Base-by-base conservation (phyloP, 1,140 invertebrate genomes). In the Trypoxylus dichotomus region DNA sequence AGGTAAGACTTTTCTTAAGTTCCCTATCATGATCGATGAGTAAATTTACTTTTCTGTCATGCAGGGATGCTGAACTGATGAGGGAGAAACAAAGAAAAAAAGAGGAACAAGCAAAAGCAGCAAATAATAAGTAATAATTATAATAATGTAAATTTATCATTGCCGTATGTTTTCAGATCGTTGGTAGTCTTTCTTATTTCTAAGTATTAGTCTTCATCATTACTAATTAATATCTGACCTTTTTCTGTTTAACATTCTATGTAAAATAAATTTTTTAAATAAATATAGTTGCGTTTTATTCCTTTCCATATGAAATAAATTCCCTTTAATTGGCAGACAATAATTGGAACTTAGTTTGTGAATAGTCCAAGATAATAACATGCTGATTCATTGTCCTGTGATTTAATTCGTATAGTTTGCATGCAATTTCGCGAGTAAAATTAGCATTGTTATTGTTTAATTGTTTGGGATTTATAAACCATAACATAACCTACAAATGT, bases 1-100 rank as follows among this genome's bases (percentile, higher is more conserved):
- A 91, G 94, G 93, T 94, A 87, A 25, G 77, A 78, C 29, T 71
- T 72, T 58, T 74, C 37, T 43, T 43, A 47, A 76, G 25, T 27
- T 25, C 42, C n/a, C 2, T 47, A 19, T 72, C 13, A 24, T 77
- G 41, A 72, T n/a, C 15, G n/a, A 68, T 79, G 11, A 71, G 5
- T 19, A 75, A 77, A 71, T 60, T 75, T 24, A 24, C 24, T 63
- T 63, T 63, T 68, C 24, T 21, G 19, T 25, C 24, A 88, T 88
- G 74, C 83, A 94, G 94, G 83, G 94, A 95, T 90, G 94, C 94
- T 41, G 93, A 95, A 83, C 80, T 92, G 80, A 94, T 95, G 93
- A 86, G 94, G 83, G 91, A 94, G 83, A 95, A 95, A 87, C 94
- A 95, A 87, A 87, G 88, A 82, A 91, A 89, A 85, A 91, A 91